Evolutionary conservation across 2,797 vertebrate species (phyloP).

Genomic region (Oreochromis grahami): DNA sequence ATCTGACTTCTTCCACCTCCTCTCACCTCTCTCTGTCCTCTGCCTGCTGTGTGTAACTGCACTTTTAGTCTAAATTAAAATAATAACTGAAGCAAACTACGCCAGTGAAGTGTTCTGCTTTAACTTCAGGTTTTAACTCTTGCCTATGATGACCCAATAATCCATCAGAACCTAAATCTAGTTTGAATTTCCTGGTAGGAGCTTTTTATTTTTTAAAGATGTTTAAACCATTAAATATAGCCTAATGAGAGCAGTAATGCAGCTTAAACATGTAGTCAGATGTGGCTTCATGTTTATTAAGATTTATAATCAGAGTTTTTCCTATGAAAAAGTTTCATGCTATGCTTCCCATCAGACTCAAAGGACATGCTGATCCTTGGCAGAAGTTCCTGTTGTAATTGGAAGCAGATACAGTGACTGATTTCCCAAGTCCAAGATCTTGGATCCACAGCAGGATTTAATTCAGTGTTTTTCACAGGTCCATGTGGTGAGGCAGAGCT

Average conservation of each 20-base stretch:
- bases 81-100: conserved; percentile 11
- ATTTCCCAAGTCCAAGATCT: not conserved
- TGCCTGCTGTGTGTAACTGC: not conserved
- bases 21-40: not conserved
- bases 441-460: not conserved
- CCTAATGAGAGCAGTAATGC: not conserved
- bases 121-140: not conserved
- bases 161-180: not conserved
- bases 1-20: not conserved
- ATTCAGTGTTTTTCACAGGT: conserved; percentile 1
- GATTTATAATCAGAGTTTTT: not conserved
- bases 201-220: not conserved
- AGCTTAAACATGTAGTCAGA: not conserved
- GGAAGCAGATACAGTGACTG: conserved; percentile 21
- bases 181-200: not conserved
- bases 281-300: not conserved
- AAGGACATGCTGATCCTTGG: conserved; percentile 35
- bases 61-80: conserved; percentile 6
- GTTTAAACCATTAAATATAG: not conserved
- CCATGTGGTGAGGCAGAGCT: conserved; percentile 10
- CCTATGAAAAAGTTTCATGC: not conserved
- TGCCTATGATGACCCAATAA: not conserved
- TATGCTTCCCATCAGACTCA: not conserved
- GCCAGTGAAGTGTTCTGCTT: conserved; percentile 1
- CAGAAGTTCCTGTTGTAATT: conserved; percentile 33